Conservation (phyloP, 2,113 vertebrate species). For the Emydocephalus ijimae region DNA sequence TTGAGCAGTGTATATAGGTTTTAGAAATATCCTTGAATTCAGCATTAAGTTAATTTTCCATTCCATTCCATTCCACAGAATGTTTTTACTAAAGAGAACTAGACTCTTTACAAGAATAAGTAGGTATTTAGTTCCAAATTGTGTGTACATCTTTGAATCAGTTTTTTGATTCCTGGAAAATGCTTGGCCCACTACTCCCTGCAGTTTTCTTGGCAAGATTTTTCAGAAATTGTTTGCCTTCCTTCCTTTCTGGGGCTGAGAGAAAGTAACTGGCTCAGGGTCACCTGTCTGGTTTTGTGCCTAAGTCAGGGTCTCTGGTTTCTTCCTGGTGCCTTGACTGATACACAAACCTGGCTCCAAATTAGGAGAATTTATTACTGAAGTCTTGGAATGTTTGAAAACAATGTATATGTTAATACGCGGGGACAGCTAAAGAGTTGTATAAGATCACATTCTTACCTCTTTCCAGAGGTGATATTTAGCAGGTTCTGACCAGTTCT, state of each 20-base stretch:
- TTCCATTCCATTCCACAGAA: background rate
- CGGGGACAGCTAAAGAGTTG: too few relatives aligned
- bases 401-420: background rate
- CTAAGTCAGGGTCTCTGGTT: background rate
- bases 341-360: background rate
- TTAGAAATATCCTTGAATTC: background rate
- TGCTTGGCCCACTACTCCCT: background rate
- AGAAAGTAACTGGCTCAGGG: background rate
- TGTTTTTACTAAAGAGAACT: background rate
- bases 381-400: background rate
- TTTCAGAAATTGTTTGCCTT: too few relatives aligned
- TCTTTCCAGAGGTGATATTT: too few relatives aligned
- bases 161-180: background rate
- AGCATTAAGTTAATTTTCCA: background rate
- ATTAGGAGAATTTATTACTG: background rate
- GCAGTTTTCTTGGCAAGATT: background rate
- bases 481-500: too few relatives aligned
- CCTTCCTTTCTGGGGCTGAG: background rate
- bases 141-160: background rate
- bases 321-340: background rate
- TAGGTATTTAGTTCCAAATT: background rate
- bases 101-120: background rate
- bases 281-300: background rate
- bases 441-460: background rate
- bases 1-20: fast-evolving